These are phyloP conservation scores for Siniperca knerii DNA, from an alignment of 2,113 vertebrate genomes.

Conservation along the genomic window DNA sequence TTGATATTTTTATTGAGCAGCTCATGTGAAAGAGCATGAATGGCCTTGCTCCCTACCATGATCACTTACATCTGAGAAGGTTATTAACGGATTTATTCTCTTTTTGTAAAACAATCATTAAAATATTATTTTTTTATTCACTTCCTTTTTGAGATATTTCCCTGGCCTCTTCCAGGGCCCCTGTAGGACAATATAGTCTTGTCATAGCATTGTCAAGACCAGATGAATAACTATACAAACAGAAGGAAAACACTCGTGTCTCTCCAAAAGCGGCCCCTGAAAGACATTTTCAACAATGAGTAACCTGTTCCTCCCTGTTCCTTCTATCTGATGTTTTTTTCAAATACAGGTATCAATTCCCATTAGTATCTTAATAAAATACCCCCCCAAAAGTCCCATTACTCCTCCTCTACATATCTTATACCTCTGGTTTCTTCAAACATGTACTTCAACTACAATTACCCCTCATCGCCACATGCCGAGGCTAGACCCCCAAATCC, in stretches of 20 bases:
- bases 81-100: background rate
- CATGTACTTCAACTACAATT: background rate
- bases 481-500: background rate
- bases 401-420: background rate
- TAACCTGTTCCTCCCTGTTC: background rate
- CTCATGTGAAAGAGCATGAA: background rate
- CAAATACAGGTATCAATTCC: background rate
- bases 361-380: background rate
- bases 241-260: background rate
- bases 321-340: background rate
- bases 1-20: background rate
- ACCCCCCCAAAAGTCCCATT: background rate
- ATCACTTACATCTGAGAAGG: background rate
- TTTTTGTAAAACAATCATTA: background rate
- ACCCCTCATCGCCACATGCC: background rate
- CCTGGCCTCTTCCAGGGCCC: background rate
- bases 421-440: background rate
- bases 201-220: background rate
- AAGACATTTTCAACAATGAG: background rate
- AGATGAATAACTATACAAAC: constrained; percentile 8
- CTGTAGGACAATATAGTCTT: background rate
- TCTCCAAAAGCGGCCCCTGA: background rate
- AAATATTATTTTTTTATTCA: background rate
- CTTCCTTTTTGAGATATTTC: background rate
- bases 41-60: background rate